A percentile compares a stretch with the other conserved stretches of the same genome.
Evolutionary conservation across 2,113 vertebrate species (phyloP).

Genomic region (Melanocharis versteri): DNA sequence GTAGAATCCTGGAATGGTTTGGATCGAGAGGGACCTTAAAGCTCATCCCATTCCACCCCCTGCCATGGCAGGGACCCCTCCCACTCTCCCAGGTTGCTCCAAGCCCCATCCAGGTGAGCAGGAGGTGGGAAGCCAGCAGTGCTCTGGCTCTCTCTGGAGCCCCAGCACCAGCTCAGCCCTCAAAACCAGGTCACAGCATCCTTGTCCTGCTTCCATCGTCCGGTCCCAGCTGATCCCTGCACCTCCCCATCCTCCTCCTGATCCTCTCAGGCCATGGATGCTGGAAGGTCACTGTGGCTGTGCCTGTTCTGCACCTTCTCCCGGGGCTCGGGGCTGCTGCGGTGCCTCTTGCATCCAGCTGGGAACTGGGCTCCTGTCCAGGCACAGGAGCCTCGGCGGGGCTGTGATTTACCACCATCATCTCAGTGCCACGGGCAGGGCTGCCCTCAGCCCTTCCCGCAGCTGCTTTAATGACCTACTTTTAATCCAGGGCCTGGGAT

Average conservation of each 20-base stretch:
- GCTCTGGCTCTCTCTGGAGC: accelerated
- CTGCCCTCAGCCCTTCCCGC: constrained; percentile 4
- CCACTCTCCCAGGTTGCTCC: background rate
- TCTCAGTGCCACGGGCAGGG: background rate
- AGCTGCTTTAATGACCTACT: constrained; percentile 18
- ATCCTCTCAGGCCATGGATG: background rate
- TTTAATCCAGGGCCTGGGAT: background rate
- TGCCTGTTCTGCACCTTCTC: background rate
- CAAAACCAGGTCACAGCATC: background rate
- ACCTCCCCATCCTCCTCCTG: background rate
- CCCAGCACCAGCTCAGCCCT: background rate
- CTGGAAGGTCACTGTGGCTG: accelerated
- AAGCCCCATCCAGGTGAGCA: background rate
- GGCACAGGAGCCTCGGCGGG: background rate
- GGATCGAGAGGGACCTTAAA: background rate
- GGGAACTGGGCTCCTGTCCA: background rate
- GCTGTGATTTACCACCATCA: background rate
- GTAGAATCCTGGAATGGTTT: background rate
- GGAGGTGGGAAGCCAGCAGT: background rate
- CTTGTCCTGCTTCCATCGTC: accelerated
- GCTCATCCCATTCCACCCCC: background rate
- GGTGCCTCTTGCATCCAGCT: accelerated
- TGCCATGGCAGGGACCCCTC: background rate
- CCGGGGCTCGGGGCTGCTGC: accelerated
- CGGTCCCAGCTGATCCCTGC: background rate